Conservation (phyloP, 2,888 invertebrate genomes). For the Tolmerus cingulatus region DNA sequence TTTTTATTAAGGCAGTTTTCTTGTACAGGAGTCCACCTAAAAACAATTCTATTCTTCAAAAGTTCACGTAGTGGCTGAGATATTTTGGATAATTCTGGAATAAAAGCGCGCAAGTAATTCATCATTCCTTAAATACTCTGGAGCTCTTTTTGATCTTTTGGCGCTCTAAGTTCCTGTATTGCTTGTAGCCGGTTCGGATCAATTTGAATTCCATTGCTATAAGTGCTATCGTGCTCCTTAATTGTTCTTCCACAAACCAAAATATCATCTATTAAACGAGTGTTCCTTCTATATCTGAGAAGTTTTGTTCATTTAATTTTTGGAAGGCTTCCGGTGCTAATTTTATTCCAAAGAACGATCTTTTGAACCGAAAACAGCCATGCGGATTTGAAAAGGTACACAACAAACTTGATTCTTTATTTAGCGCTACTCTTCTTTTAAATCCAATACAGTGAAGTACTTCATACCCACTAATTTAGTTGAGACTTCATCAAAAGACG, state of each 20-base stretch:
- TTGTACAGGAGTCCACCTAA: too few species aligned
- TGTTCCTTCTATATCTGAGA: constrained; percentile 49
- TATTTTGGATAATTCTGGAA: not conserved
- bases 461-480: not conserved
- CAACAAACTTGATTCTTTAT: constrained; percentile 8
- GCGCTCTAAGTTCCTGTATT: not conserved
- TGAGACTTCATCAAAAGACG: not conserved
- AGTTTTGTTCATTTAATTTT: constrained; percentile 49
- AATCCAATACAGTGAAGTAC: not conserved
- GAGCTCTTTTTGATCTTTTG: constrained; percentile 10
- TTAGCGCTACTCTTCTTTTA: not conserved
- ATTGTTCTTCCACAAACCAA: not conserved
- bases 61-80: not conserved
- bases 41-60: not conserved
- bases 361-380: constrained; percentile 41
- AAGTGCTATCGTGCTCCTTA: constrained; percentile 36
- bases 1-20: too few species aligned
- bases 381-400: constrained; percentile 45
- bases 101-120: not conserved
- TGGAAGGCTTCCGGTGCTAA: constrained; percentile 47
- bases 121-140: not conserved
- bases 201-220: constrained; percentile 39
- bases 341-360: constrained; percentile 41
- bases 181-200: constrained; percentile 40
- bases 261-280: constrained; percentile 41